Conservation (phyloP, 2,888 invertebrate species). For the Mactromeris polynyma region DNA sequence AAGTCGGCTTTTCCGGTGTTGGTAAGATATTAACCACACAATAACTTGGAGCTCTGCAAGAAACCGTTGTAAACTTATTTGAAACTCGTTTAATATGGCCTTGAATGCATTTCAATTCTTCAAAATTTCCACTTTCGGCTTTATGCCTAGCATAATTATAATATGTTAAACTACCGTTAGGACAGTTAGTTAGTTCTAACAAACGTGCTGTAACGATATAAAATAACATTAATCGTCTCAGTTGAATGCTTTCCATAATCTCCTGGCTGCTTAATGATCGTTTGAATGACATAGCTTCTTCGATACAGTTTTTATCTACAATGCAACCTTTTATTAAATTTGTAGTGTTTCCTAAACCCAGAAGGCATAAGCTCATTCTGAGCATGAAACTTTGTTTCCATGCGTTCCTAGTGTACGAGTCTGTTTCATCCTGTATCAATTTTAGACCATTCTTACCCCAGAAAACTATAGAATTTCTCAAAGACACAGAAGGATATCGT, state of each 20-base stretch:
- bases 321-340: conserved; percentile 51
- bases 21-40: background rate
- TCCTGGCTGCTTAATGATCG: conserved; percentile 43
- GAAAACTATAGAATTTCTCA: conserved; percentile 50
- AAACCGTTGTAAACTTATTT: background rate
- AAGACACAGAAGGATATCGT: conserved; percentile 33
- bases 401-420: conserved; percentile 50
- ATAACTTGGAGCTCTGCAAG: background rate
- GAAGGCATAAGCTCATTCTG: conserved; percentile 69
- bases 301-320: conserved; percentile 36
- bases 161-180: conserved; percentile 14
- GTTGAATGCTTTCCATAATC: conserved; percentile 59
- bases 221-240: conserved; percentile 70
- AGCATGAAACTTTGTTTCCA: conserved; percentile 71
- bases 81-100: background rate
- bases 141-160: conserved; percentile 43
- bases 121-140: conserved; percentile 63
- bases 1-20: background rate
- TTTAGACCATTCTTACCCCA: conserved; percentile 65
- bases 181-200: conserved; percentile 18
- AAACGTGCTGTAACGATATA: conserved; percentile 63
- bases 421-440: conserved; percentile 58
- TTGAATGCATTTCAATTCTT: conserved; percentile 59
- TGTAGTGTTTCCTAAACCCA: conserved; percentile 70
- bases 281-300: conserved; percentile 48